Conservation (phyloP, 2,113 vertebrate species). For the Zootoca vivipara region DNA sequence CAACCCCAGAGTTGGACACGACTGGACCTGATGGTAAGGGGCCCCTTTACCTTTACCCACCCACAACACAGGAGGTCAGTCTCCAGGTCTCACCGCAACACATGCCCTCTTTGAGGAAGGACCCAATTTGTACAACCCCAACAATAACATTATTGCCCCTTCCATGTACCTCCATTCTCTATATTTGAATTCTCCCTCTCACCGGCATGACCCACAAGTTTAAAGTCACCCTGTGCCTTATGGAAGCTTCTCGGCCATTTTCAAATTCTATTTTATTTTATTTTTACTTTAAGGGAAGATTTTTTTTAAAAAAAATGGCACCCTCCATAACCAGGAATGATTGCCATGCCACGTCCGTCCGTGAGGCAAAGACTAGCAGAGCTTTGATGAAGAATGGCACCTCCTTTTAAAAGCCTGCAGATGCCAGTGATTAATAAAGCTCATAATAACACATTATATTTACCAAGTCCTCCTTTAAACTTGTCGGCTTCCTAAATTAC, state of each 20-base stretch:
- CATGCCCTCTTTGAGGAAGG: no score
- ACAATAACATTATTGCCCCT: no score
- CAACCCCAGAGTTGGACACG: no score
- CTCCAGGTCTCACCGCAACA: no score
- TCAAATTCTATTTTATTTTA: conserved; percentile 30
- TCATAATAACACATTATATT: conserved; percentile 36
- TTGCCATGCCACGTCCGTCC: not conserved
- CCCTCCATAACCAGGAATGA: conserved; percentile 28
- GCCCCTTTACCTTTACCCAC: no score
- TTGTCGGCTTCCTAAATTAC: conserved; percentile 65
- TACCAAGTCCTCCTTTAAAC: conserved; percentile 63
- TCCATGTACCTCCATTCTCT: not conserved
- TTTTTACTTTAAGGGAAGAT: conserved; percentile 5
- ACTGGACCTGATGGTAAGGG: no score
- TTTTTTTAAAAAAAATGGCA: conserved; percentile 4
- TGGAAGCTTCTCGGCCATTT: conserved; percentile 7
- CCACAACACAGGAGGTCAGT: no score
- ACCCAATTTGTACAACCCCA: not conserved
- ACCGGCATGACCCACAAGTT: not conserved
- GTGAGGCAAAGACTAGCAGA: not conserved
- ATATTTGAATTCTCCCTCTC: not conserved
- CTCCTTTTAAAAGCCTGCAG: conserved; percentile 7
- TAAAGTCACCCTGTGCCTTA: not conserved
- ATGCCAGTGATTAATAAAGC: conserved; percentile 43
- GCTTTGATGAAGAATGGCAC: not conserved